phyloP scores from a whole-genome alignment of 2,888 invertebrate species.

The Tortrix viridana region DNA sequence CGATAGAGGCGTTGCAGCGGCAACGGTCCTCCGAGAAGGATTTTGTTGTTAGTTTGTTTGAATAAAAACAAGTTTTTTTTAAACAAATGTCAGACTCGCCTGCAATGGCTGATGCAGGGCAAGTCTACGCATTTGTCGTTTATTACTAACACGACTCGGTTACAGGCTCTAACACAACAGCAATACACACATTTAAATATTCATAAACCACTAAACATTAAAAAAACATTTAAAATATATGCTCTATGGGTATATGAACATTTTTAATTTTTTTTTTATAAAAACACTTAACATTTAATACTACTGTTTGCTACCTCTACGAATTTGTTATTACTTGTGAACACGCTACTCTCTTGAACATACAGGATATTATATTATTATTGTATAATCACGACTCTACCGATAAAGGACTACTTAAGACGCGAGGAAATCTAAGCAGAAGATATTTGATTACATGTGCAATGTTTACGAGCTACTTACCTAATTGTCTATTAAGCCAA shows the following conservation, averaged over 20 bases:
- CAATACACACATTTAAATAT: slow-evolving; percentile 41
- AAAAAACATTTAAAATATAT: slow-evolving; percentile 44
- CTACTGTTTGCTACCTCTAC: slow-evolving; percentile 39
- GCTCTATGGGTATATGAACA: slow-evolving; percentile 78
- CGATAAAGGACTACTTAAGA: slow-evolving; percentile 12
- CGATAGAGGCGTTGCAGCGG: too few species aligned
- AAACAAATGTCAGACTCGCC: slow-evolving; percentile 69
- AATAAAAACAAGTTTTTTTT: slow-evolving; percentile 55
- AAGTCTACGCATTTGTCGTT: slow-evolving; percentile 64
- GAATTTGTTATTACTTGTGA: slow-evolving; percentile 42
- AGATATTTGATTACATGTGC: background rate
- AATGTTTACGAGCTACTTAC: slow-evolving; percentile 9
- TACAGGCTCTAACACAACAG: slow-evolving; percentile 48
- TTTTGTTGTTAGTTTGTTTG: too few species aligned
- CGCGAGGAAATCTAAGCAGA: slow-evolving; percentile 11
- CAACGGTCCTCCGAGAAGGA: too few species aligned
- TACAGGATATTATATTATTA: slow-evolving; percentile 9
- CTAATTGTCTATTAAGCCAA: slow-evolving; percentile 18
- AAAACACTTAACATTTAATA: slow-evolving; percentile 63
- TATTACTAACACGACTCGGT: slow-evolving; percentile 50
- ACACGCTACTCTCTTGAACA: slow-evolving; percentile 42
- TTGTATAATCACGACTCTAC: slow-evolving; percentile 38
- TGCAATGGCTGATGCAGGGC: slow-evolving; percentile 79
- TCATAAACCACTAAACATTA: slow-evolving; percentile 33
- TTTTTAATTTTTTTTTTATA: slow-evolving; percentile 66